Conservation (phyloP, 2,888 invertebrate genomes). For the Conistra vaccinii region DNA sequence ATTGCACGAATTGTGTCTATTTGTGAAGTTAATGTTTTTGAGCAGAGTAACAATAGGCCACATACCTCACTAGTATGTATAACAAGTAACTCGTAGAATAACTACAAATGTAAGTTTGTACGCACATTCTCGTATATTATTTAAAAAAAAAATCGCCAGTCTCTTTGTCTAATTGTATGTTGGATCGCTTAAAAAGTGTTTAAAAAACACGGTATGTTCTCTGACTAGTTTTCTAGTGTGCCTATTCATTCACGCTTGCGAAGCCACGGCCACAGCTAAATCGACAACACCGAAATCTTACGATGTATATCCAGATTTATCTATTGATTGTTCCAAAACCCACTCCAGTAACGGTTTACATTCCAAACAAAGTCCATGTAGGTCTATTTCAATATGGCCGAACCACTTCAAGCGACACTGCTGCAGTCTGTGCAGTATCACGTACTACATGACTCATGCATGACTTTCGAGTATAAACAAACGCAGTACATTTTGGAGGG, state of each 20-base stretch:
- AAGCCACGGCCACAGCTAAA: background rate
- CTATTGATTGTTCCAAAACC: constrained; percentile 12
- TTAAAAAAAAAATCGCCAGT: background rate
- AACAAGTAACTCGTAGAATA: no score
- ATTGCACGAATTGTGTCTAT: no score
- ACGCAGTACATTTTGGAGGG: constrained; percentile 25
- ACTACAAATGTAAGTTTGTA: no score
- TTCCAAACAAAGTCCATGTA: constrained; percentile 22
- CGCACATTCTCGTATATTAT: no score
- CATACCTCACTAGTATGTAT: no score
- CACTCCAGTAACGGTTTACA: constrained; percentile 1
- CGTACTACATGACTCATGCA: constrained; percentile 50
- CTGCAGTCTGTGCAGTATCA: constrained; percentile 52
- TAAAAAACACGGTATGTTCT: background rate
- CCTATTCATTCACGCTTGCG: background rate
- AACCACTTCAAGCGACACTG: constrained; percentile 26
- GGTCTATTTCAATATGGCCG: constrained; percentile 39
- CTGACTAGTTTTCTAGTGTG: background rate
- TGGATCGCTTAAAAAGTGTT: no score
- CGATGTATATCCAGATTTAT: background rate
- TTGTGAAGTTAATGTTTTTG: no score
- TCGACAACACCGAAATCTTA: background rate
- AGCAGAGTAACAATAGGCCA: no score
- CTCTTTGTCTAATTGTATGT: background rate
- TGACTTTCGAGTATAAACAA: constrained; percentile 37